Conservation (phyloP, 2,113 vertebrate species). For the Glaucomys volans region DNA sequence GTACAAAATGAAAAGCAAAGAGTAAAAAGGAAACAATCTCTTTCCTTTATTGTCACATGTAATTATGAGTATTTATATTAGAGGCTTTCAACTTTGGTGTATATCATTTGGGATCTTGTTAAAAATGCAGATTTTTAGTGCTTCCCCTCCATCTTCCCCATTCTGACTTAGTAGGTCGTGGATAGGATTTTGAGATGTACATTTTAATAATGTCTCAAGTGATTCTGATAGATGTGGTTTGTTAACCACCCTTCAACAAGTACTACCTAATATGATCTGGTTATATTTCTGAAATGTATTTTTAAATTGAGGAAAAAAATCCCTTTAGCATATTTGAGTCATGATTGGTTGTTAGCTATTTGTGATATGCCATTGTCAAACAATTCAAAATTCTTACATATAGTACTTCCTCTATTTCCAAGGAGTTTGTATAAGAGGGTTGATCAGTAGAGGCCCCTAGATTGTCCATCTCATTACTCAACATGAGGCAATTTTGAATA, state of each 20-base stretch:
- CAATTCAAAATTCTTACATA: not conserved
- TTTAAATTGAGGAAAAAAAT: slow-evolving; percentile 33
- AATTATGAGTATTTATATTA: slow-evolving; percentile 7
- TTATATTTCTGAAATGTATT: slow-evolving; percentile 43
- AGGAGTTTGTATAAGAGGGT: not conserved
- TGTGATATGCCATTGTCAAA: not conserved
- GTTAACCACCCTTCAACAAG: not conserved
- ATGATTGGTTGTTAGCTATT: not conserved
- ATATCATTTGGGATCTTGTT: slow-evolving; percentile 13
- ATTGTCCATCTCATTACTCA: not conserved
- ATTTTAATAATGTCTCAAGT: not conserved
- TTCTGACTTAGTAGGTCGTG: not conserved
- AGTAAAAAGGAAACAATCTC: not conserved
- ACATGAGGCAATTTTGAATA: not conserved
- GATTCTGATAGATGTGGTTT: not conserved
- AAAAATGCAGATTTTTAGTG: not conserved
- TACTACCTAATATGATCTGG: not conserved
- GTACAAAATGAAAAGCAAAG: not conserved
- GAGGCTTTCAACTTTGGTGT: not conserved
- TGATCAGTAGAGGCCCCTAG: not conserved
- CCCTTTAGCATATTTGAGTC: not conserved
- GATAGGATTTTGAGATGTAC: not conserved
- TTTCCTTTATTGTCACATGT: not conserved
- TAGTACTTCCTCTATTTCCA: not conserved
- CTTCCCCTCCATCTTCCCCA: not conserved